Conservation (phyloP, 2,888 invertebrate genomes). For the Eristalinus sepulchralis region DNA sequence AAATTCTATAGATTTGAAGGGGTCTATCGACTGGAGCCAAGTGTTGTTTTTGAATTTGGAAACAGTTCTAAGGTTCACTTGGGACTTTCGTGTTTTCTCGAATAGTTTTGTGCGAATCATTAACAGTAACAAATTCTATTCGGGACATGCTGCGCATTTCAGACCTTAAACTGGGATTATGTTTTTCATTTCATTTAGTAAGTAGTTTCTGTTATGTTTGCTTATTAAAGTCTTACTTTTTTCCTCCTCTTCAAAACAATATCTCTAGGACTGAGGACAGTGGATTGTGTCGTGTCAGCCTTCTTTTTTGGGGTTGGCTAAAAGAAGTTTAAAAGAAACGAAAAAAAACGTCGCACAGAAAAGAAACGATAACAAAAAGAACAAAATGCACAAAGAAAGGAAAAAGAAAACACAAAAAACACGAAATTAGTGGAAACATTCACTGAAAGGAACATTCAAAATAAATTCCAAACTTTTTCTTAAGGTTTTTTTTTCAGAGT, state of each 20-base stretch:
- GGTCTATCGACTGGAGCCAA: constrained; percentile 30
- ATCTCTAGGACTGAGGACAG: constrained; percentile 73
- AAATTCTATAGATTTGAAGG: neutral
- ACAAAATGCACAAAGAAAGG: constrained; percentile 8
- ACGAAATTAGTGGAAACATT: constrained; percentile 61
- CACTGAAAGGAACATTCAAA: constrained; percentile 57
- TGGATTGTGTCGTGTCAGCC: constrained; percentile 72
- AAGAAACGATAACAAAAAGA: constrained; percentile 15
- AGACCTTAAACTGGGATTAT: constrained; percentile 29
- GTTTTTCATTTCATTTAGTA: constrained; percentile 10
- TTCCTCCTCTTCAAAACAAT: constrained; percentile 75
- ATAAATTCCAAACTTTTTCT: constrained; percentile 5
- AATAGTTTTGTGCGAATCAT: constrained; percentile 49
- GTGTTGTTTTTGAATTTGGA: constrained; percentile 34
- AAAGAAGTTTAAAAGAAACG: constrained; percentile 64
- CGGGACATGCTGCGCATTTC: constrained; percentile 56
- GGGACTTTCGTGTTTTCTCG: neutral
- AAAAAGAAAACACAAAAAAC: constrained; percentile 12
- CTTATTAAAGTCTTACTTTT: constrained; percentile 72
- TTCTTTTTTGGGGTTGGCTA: constrained; percentile 71
- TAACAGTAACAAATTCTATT: constrained; percentile 46
- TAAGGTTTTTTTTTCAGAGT: constrained; percentile 11
- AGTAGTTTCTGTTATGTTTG: too few species aligned
- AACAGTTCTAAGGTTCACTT: constrained; percentile 1
- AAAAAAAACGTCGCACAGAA: constrained; percentile 61